A percentile compares a stretch with the other conserved stretches of the same genome.
Conservation (phyloP, 2,113 vertebrate species). For the Okapia johnstoni region DNA sequence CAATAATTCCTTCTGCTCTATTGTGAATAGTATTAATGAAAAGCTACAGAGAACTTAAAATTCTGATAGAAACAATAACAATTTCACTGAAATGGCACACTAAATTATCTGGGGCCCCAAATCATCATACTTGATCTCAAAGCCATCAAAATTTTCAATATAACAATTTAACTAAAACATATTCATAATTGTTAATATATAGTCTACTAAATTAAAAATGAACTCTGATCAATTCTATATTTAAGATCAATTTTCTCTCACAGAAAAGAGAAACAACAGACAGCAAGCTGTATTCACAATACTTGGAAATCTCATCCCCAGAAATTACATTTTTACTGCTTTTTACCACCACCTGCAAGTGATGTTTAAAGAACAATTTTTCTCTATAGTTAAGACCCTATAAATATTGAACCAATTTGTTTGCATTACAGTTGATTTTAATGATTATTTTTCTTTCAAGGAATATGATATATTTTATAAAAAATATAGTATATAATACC, state of each 20-base stretch:
- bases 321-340: not conserved
- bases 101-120: not conserved
- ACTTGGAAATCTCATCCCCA: not conserved
- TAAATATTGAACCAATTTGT: not conserved
- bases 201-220: constrained; percentile 22
- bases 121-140: not conserved
- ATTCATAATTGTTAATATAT: not conserved
- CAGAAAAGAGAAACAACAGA: not conserved
- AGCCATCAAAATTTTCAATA: not conserved
- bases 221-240: not conserved
- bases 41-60: not conserved
- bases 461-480: not conserved
- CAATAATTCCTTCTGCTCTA: not conserved
- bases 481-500: not conserved
- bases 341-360: not conserved
- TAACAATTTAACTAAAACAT: not conserved
- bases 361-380: not conserved
- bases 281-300: not conserved
- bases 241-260: not conserved
- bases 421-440: not conserved
- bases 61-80: constrained; percentile 40
- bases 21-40: not conserved
- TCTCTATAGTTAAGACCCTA: not conserved
- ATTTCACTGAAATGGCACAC: not conserved
- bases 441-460: not conserved